Conservation (phyloP, 2,113 vertebrate species). For the Saccopteryx bilineata region DNA sequence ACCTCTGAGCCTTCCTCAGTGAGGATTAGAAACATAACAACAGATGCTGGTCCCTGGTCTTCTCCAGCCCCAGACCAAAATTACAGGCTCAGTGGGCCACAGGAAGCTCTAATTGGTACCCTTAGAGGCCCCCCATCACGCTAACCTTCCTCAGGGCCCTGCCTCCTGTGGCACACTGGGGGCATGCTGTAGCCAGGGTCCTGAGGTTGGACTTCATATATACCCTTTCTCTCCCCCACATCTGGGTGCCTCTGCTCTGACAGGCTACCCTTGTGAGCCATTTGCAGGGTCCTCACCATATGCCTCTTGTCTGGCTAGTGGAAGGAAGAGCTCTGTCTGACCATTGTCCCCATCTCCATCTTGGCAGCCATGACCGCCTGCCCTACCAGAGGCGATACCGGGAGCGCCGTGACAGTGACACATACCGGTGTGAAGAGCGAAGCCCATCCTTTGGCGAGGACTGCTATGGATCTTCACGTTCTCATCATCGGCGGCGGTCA, state of each 20-base stretch:
- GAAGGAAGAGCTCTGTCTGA: not conserved
- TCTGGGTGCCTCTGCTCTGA: not conserved
- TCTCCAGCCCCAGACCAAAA: not conserved
- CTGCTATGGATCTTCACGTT: slow-evolving; percentile 83
- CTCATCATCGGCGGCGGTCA: slow-evolving; percentile 85
- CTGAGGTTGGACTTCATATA: not conserved
- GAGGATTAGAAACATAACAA: not conserved
- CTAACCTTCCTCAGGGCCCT: not conserved
- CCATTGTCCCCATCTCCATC: not conserved
- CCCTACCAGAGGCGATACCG: slow-evolving; percentile 86
- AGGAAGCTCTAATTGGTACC: not conserved
- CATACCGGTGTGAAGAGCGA: slow-evolving; percentile 85
- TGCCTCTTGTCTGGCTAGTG: not conserved
- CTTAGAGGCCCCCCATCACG: not conserved
- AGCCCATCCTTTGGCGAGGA: slow-evolving; percentile 87
- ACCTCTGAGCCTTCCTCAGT: not conserved
- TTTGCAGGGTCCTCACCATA: not conserved
- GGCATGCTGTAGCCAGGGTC: not conserved
- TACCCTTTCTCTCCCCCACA: accelerated
- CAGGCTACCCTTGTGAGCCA: not conserved
- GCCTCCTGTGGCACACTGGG: not conserved
- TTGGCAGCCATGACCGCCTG: slow-evolving; percentile 87
- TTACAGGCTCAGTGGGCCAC: not conserved
- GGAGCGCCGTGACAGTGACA: slow-evolving; percentile 83
- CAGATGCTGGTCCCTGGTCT: not conserved